Conservation (phyloP, 2,888 invertebrate genomes). For the Tinea pellionella region DNA sequence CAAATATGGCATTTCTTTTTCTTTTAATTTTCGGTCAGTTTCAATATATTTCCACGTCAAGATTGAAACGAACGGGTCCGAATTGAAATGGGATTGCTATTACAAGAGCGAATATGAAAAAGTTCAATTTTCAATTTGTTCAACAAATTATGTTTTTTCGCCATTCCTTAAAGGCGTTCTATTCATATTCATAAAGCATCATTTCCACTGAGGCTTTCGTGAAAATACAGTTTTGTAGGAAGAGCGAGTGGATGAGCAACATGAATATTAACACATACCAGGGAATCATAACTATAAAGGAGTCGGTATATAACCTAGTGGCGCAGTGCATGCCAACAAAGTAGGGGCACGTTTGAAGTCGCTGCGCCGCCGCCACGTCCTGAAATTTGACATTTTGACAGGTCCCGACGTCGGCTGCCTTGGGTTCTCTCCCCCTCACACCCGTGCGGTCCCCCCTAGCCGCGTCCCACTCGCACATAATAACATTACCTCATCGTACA, state of each 20-base stretch:
- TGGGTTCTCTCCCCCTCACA: slow-evolving; percentile 36
- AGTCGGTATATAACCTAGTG: slow-evolving; percentile 31
- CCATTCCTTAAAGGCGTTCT: slow-evolving; percentile 24
- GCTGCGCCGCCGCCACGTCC: slow-evolving; percentile 58
- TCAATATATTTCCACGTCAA: slow-evolving; percentile 59
- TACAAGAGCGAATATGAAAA: slow-evolving; percentile 39
- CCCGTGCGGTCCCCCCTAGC: slow-evolving; percentile 26
- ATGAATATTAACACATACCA: slow-evolving; percentile 67
- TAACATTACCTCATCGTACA: slow-evolving; percentile 46
- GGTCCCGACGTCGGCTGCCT: slow-evolving; percentile 63
- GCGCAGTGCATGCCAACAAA: slow-evolving; percentile 47
- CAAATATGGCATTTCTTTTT: slow-evolving; percentile 62
- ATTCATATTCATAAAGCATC: slow-evolving; percentile 61
- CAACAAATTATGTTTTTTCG: neutral
- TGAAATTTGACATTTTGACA: slow-evolving; percentile 72
- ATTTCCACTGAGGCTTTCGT: slow-evolving; percentile 43
- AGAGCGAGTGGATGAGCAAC: slow-evolving; percentile 54
- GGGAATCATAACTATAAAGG: slow-evolving; percentile 62
- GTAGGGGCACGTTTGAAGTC: slow-evolving; percentile 67
- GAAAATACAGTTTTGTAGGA: slow-evolving; percentile 58
- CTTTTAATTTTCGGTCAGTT: slow-evolving; percentile 58
- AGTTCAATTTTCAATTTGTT: slow-evolving; percentile 20
- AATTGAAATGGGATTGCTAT: slow-evolving; percentile 32
- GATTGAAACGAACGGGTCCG: slow-evolving; percentile 42
- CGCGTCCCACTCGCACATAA: slow-evolving; percentile 41